phyloP scores from a whole-genome alignment of 2,797 vertebrate genomes.

The Girardinus metallicus region DNA sequence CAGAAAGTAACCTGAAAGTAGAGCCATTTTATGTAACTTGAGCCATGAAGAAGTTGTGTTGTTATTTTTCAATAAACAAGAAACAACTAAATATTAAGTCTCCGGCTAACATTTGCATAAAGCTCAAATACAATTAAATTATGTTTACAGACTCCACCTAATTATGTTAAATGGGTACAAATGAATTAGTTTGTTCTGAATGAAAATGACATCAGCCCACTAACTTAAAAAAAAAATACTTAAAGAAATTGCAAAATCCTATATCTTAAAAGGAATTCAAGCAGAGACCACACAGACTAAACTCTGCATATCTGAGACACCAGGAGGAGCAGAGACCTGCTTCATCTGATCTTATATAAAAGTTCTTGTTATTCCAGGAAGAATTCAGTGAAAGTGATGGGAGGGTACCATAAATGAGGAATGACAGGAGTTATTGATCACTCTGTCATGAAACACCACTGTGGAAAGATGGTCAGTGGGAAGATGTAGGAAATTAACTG shows the following conservation, averaged over 20 bases:
- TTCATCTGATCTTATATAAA: not conserved
- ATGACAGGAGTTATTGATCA: slow-evolving; percentile 67
- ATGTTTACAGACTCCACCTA: not conserved
- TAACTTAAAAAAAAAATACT: not conserved
- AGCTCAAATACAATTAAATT: not conserved
- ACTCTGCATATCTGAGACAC: slow-evolving; percentile 44
- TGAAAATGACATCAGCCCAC: not conserved
- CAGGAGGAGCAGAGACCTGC: not conserved
- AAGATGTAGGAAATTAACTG: slow-evolving; percentile 10
- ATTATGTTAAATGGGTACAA: not conserved
- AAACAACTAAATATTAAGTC: not conserved
- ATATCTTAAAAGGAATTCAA: not conserved
- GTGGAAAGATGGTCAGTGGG: slow-evolving; percentile 40
- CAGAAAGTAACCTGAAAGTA: not conserved
- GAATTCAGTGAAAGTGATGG: slow-evolving; percentile 24
- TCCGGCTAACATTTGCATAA: not conserved
- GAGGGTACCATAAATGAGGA: slow-evolving; percentile 52
- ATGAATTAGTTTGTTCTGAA: not conserved
- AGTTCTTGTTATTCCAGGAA: slow-evolving; percentile 21
- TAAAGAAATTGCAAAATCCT: not conserved
- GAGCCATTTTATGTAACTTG: not conserved
- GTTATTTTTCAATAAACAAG: not conserved
- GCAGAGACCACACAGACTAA: not conserved
- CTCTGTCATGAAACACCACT: slow-evolving; percentile 58
- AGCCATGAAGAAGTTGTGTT: not conserved